Evolutionary conservation across 2,888 invertebrate species (phyloP), one percentile per base, ranked within the genome.

Genomic region (Junonia oenone): DNA sequence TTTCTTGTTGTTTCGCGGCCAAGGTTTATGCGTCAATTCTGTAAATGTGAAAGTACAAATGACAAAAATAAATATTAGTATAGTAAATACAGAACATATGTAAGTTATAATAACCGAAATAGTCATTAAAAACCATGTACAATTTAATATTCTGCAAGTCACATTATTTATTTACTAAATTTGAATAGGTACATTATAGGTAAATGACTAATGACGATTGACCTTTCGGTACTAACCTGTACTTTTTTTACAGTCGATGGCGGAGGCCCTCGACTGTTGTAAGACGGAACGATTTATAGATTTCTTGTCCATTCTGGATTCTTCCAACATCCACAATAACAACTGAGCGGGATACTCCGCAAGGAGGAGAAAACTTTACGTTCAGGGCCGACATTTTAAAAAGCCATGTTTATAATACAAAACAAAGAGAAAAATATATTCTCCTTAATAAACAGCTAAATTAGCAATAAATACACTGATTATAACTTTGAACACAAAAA

Each of bases 311-410:
- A 95, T 95, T 87, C 89, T 88, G 83, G 83, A 82, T 74, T 90
- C 90, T 76, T 91, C 91, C 82, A 91, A 91, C 90, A 90, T 87
- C 80, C 81, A 91, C 86, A 75, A 79, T 72, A 77, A 75, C 74
- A 82, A 81, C 83, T 84, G 84, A 89, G 92, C 92, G 91, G 90
- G 90, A 77, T 83, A 88, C 92, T 92, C 94, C 94, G 92, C 92
- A 88, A 91, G 94, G 94, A 94, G 94, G 93, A 91, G 91, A 91
- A 86, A 91, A 90, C 85, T 85, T 83, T 91, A 91, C 89, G 89
- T 92, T 92, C 92, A 92, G 87, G 87, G 91, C 91, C 93, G 93
- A 94, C 95, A 95, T 95, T 92, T 94, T 94, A 95, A 92, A 92
- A 94, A 93, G 94, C 94, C 94, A 94, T 95, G 93, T 93, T 94